phyloP scores from a whole-genome alignment of 2,797 vertebrate genomes.

The Sebastes vulpes region DNA sequence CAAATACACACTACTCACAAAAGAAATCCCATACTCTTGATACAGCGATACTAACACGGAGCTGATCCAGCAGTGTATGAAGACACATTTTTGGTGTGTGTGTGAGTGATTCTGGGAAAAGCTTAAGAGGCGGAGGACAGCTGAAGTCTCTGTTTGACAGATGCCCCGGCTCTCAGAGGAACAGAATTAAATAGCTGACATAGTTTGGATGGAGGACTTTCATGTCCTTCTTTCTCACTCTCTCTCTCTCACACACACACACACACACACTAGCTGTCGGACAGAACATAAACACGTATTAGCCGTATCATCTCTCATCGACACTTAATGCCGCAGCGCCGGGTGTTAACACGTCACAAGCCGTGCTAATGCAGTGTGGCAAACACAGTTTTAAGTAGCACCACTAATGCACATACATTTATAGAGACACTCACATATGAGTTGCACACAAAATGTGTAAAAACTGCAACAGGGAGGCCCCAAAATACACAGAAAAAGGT shows the following conservation, averaged over 20 bases:
- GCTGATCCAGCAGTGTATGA: not conserved
- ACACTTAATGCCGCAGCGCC: conserved; percentile 53
- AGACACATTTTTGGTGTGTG: not conserved
- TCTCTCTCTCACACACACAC: conserved; percentile 16
- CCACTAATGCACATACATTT: not conserved
- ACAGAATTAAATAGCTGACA: conserved; percentile 65
- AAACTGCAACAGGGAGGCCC: not conserved
- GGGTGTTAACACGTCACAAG: conserved; percentile 71
- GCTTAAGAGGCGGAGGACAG: conserved; percentile 57
- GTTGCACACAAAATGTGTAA: not conserved
- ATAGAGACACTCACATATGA: not conserved
- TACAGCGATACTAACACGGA: not conserved
- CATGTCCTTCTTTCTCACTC: conserved; percentile 47
- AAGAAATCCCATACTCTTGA: not conserved
- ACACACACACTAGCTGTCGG: conserved; percentile 35
- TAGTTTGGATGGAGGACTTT: conserved; percentile 71
- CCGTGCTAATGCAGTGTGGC: conserved; percentile 57
- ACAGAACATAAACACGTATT: conserved; percentile 76
- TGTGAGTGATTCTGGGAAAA: conserved; percentile 36
- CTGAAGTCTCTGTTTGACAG: conserved; percentile 73
- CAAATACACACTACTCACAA: not conserved
- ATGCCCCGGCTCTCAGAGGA: conserved; percentile 58
- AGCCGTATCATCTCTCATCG: conserved; percentile 69
- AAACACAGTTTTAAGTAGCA: conserved; percentile 14
- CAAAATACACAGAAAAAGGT: not conserved